Evolutionary conservation across 1,140 invertebrate genomes (phyloP).

Genomic region (Megalonaias nervosa): DNA sequence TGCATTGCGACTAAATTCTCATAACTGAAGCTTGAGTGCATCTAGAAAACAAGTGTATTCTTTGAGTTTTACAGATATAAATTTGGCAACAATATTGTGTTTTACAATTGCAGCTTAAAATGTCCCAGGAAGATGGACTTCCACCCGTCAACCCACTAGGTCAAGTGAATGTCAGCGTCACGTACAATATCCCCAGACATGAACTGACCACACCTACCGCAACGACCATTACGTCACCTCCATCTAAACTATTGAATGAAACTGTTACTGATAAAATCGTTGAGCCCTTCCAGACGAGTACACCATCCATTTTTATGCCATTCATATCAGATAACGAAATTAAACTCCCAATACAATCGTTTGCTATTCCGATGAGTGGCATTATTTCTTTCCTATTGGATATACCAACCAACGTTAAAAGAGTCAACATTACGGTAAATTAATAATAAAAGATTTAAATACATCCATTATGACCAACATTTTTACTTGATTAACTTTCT

Average conservation of each 20-base stretch:
- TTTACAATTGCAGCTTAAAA: conserved; percentile 13
- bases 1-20: neutral
- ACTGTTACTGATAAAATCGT: neutral
- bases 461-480: neutral
- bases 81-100: no score
- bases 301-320: neutral
- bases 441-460: neutral
- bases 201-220: conserved; percentile 24
- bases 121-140: conserved; percentile 22
- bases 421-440: conserved; percentile 20
- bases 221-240: neutral
- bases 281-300: neutral
- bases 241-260: neutral
- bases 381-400: conserved; percentile 19
- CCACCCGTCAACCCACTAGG: conserved; percentile 16
- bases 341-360: conserved; percentile 7
- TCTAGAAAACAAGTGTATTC: no score
- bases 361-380: conserved; percentile 17
- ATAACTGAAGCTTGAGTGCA: no score
- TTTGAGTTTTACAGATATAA: no score
- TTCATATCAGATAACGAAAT: conserved; percentile 5
- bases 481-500: neutral
- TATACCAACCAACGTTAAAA: conserved; percentile 16
- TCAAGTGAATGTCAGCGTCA: conserved; percentile 11
- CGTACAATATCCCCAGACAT: conserved; percentile 1